phyloP scores from a whole-genome alignment of 2,888 invertebrate species.

The Furcula furcula region DNA sequence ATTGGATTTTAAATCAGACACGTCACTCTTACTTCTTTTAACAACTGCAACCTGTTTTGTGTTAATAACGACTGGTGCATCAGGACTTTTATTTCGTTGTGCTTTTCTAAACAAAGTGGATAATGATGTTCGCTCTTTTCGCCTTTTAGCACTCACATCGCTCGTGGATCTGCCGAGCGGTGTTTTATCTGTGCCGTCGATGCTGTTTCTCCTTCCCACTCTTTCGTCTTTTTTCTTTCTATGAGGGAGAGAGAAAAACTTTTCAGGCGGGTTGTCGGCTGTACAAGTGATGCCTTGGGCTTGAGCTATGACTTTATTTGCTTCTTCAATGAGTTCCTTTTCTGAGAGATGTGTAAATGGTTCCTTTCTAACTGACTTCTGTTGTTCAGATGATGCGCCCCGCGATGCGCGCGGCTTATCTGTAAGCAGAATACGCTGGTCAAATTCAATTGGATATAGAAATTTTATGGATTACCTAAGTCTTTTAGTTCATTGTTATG shows the following conservation, averaged over 20 bases:
- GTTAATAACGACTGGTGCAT: conserved; percentile 71
- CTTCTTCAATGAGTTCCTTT: conserved; percentile 88
- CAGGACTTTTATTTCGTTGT: conserved; percentile 76
- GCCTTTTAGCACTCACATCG: conserved; percentile 75
- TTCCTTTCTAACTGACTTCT: conserved; percentile 60
- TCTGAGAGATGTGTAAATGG: conserved; percentile 87
- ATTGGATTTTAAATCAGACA: conserved; percentile 83
- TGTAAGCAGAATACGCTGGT: conserved; percentile 42
- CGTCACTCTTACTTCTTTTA: conserved; percentile 84
- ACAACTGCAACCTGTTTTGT: conserved; percentile 67
- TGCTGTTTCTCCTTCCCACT: conserved; percentile 73
- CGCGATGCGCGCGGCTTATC: conserved; percentile 74
- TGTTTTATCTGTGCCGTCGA: conserved; percentile 74
- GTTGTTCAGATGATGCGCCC: conserved; percentile 57
- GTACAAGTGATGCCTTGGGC: conserved; percentile 87
- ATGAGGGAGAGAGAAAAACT: conserved; percentile 86
- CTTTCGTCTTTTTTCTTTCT: conserved; percentile 79
- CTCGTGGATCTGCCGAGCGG: conserved; percentile 80
- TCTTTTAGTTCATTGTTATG: neutral
- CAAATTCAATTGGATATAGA: neutral
- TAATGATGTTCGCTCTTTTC: conserved; percentile 83
- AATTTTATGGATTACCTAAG: neutral
- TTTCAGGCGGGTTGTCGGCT: conserved; percentile 81
- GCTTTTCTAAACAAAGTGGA: conserved; percentile 85
- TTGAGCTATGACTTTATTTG: conserved; percentile 87